phyloP scores from a whole-genome alignment of 53 echinoderm and acorn worm species.

The Luidia sarsii region DNA sequence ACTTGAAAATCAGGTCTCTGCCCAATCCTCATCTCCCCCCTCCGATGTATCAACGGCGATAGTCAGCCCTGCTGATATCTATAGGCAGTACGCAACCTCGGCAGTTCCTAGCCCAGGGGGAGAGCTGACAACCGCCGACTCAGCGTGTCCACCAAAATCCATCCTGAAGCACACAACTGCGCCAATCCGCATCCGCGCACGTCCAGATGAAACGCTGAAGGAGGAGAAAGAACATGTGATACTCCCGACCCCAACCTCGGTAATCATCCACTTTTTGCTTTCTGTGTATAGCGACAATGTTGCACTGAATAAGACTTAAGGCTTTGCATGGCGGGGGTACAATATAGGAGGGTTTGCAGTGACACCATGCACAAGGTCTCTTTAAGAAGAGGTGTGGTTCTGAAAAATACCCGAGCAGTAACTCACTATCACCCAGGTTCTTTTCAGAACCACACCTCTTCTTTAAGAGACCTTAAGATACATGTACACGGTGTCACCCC shows the following conservation, averaged over 20 bases:
- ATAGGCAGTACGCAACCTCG: constrained; percentile 44
- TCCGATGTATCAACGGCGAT: constrained; percentile 32
- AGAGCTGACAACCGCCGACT: background rate
- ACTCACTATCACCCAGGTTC: no score
- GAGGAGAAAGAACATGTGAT: constrained; percentile 27
- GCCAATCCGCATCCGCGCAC: background rate
- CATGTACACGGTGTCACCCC: no score
- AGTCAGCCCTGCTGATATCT: constrained; percentile 60
- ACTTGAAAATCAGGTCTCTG: background rate
- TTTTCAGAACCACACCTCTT: no score
- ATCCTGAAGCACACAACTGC: constrained; percentile 38
- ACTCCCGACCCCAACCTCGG: constrained; percentile 36
- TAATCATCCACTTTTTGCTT: no score
- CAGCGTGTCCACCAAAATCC: constrained; percentile 48
- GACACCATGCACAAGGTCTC: background rate
- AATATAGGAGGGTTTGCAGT: no score
- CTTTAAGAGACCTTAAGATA: no score
- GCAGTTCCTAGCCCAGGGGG: constrained; percentile 23
- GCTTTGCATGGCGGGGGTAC: no score
- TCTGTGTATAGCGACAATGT: no score
- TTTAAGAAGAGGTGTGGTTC: no score
- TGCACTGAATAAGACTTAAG: no score
- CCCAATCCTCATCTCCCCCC: background rate
- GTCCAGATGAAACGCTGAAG: background rate
- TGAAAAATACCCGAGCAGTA: no score